phyloP scores from a whole-genome alignment of 2,888 invertebrate species.

The Drosophila subsilvestris region DNA sequence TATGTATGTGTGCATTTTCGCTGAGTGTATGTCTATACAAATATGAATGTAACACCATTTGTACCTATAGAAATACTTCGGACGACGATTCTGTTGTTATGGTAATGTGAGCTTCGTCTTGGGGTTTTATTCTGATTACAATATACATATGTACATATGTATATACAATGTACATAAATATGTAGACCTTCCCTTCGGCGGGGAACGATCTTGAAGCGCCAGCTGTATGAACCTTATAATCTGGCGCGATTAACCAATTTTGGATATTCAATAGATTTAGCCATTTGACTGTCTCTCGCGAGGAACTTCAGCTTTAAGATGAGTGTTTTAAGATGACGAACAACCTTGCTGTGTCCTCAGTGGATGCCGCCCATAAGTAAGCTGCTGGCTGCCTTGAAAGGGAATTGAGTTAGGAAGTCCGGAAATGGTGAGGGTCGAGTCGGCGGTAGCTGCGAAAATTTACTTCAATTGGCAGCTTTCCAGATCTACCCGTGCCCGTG shows the following conservation, averaged over 20 bases:
- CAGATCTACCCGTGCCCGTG: neutral
- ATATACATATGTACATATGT: neutral
- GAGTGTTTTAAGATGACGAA: neutral
- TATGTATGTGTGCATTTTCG: neutral
- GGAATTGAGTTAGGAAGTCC: slow-evolving; percentile 4
- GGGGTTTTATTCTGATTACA: slow-evolving; percentile 43
- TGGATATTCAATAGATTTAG: neutral
- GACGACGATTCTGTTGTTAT: slow-evolving; percentile 32
- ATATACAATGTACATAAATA: slow-evolving; percentile 17
- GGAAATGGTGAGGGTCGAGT: neutral
- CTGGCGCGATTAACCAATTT: slow-evolving; percentile 17
- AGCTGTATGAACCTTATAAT: slow-evolving; percentile 11
- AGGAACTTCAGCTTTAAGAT: too few species aligned
- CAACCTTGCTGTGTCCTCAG: slow-evolving; percentile 35
- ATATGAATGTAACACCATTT: slow-evolving; percentile 11
- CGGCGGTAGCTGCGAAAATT: slow-evolving; percentile 19
- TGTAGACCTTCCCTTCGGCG: slow-evolving; percentile 25
- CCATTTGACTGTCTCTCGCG: neutral
- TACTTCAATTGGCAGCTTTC: slow-evolving; percentile 22
- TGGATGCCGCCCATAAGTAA: slow-evolving; percentile 23
- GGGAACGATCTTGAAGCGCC: slow-evolving; percentile 27
- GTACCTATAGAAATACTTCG: slow-evolving; percentile 19
- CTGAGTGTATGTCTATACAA: neutral
- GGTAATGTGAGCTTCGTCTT: slow-evolving; percentile 50
- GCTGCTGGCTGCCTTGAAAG: neutral